phyloP scores from a whole-genome alignment of 2,888 invertebrate genomes.

The Agrotis segetum region DNA sequence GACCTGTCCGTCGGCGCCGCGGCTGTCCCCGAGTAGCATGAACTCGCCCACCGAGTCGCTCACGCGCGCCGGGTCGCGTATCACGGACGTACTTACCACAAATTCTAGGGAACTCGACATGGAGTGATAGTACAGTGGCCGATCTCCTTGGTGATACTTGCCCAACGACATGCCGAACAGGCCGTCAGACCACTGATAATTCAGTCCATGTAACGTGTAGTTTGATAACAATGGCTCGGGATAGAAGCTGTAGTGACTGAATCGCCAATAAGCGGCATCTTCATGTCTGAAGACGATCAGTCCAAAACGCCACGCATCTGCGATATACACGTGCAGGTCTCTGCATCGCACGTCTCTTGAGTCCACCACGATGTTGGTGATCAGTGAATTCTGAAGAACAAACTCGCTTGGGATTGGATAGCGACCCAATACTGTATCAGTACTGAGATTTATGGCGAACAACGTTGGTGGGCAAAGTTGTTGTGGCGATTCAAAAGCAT shows the following conservation, averaged over 20 bases:
- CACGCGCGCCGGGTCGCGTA: constrained; percentile 92
- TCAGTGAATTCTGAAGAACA: constrained; percentile 93
- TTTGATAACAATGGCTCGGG: constrained; percentile 94
- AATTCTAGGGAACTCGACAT: constrained; percentile 96
- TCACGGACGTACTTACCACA: constrained; percentile 92
- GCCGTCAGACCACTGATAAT: constrained; percentile 96
- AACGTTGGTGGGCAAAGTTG: constrained; percentile 94
- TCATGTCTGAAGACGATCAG: constrained; percentile 92
- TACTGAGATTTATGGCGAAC: constrained; percentile 93
- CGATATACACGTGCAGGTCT: constrained; percentile 92
- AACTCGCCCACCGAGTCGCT: constrained; percentile 83
- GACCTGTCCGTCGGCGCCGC: constrained; percentile 93
- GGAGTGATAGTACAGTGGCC: constrained; percentile 94
- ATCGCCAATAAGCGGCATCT: constrained; percentile 92
- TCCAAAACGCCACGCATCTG: constrained; percentile 93
- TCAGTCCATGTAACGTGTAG: constrained; percentile 94
- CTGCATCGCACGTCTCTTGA: constrained; percentile 91
- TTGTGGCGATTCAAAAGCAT: constrained; percentile 92
- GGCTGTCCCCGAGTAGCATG: constrained; percentile 86
- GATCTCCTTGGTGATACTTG: constrained; percentile 90
- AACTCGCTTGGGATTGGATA: constrained; percentile 93
- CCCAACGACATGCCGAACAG: constrained; percentile 94
- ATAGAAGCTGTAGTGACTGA: constrained; percentile 93
- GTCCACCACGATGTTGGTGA: constrained; percentile 93
- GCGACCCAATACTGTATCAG: constrained; percentile 91